These are phyloP conservation scores for Ariopsis seemanni DNA, from an alignment of 2,113 vertebrate genomes.

Conservation along the genomic window DNA sequence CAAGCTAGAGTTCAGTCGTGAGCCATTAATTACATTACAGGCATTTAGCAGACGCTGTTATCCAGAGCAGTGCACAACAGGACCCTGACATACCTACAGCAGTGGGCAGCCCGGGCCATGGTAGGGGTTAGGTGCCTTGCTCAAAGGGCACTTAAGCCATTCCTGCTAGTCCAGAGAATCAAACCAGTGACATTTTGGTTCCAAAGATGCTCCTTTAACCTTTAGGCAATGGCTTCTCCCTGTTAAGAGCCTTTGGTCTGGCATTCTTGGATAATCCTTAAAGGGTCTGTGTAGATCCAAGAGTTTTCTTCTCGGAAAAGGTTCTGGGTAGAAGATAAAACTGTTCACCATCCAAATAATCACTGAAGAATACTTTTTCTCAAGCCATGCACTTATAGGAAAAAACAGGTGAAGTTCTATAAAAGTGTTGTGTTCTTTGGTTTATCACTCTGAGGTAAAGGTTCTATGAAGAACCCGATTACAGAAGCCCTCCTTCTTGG, in stretches of 20 bases:
- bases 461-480: background rate
- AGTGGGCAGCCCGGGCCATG: no score
- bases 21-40: background rate
- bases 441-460: background rate
- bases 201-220: no score
- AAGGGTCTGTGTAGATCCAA: background rate
- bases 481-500: no score
- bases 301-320: background rate
- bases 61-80: no score
- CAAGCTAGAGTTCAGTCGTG: background rate
- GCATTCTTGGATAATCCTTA: background rate
- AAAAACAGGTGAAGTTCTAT: background rate
- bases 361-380: background rate
- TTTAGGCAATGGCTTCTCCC: no score
- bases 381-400: background rate
- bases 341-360: background rate
- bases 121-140: no score
- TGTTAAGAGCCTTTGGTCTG: background rate
- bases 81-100: no score
- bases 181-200: no score
- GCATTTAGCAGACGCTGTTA: no score
- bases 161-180: no score
- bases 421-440: background rate
- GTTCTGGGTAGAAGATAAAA: background rate
- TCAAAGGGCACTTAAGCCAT: no score